Conservation (phyloP, 2,888 invertebrate species). For the Cheilosia pagana region DNA sequence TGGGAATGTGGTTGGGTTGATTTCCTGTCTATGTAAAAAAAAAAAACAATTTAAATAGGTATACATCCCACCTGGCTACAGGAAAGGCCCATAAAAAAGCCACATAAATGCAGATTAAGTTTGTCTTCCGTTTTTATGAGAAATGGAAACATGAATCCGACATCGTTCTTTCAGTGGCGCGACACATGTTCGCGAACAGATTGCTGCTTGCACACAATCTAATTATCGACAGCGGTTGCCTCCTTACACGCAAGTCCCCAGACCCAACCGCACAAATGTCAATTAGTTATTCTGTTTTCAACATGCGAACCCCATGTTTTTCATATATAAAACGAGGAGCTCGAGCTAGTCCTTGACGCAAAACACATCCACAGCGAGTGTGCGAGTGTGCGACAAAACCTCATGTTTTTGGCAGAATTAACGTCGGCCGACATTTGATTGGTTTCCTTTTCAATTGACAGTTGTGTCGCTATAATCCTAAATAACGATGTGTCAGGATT, state of each 20-base stretch:
- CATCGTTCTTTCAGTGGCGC: constrained; percentile 7
- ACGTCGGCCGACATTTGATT: constrained; percentile 49
- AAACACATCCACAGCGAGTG: not conserved
- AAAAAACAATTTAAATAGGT: too few relatives aligned
- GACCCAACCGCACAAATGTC: not conserved
- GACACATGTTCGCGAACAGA: constrained; percentile 35
- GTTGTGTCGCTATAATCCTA: constrained; percentile 14
- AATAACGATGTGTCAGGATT: constrained; percentile 39
- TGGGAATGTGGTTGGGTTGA: too few relatives aligned
- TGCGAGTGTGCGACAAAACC: constrained; percentile 1
- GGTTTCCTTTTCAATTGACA: constrained; percentile 29
- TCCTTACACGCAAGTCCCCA: constrained; percentile 4
- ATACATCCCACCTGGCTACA: too few relatives aligned
- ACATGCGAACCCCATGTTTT: constrained; percentile 30
- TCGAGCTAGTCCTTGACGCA: constrained; percentile 19
- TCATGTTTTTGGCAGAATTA: constrained; percentile 41
- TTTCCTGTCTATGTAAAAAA: too few relatives aligned
- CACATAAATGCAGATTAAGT: constrained; percentile 40
- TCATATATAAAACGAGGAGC: not conserved
- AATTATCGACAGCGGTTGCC: constrained; percentile 47
- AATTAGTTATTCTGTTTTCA: constrained; percentile 41
- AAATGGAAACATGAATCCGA: constrained; percentile 19
- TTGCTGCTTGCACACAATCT: constrained; percentile 29
- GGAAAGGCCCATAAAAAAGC: not conserved
- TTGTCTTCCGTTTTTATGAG: not conserved